Conservation (phyloP, 2,888 invertebrate species). For the Eurytoma californica region DNA sequence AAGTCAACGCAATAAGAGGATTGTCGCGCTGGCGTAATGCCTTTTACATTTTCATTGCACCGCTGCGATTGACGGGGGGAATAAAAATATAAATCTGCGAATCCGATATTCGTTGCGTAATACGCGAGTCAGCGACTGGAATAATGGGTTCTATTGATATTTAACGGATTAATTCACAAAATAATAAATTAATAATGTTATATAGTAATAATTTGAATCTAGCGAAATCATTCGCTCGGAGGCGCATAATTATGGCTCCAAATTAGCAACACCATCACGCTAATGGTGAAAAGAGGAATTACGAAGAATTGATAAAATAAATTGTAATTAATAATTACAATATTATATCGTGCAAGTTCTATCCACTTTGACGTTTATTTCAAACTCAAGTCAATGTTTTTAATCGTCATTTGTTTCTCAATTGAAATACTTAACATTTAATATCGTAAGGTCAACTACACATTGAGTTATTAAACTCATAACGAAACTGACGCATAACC, state of each 20-base stretch:
- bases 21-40: neutral
- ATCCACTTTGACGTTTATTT: no score
- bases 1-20: conserved; percentile 28
- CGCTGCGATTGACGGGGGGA: neutral
- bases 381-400: no score
- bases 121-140: neutral
- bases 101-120: neutral
- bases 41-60: conserved; percentile 28
- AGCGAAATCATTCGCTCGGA: neutral
- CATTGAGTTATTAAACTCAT: no score
- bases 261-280: neutral
- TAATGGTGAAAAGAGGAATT: neutral
- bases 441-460: no score
- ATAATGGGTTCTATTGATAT: conserved; percentile 35
- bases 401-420: no score
- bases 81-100: conserved; percentile 3
- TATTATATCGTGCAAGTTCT: no score
- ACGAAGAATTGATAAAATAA: no score
- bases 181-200: conserved; percentile 17
- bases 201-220: neutral
- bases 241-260: conserved; percentile 22
- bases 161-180: conserved; percentile 16
- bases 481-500: no score
- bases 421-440: no score
- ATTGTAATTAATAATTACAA: no score